phyloP scores from a whole-genome alignment of 2,797 vertebrate species.

The Manis javanica region DNA sequence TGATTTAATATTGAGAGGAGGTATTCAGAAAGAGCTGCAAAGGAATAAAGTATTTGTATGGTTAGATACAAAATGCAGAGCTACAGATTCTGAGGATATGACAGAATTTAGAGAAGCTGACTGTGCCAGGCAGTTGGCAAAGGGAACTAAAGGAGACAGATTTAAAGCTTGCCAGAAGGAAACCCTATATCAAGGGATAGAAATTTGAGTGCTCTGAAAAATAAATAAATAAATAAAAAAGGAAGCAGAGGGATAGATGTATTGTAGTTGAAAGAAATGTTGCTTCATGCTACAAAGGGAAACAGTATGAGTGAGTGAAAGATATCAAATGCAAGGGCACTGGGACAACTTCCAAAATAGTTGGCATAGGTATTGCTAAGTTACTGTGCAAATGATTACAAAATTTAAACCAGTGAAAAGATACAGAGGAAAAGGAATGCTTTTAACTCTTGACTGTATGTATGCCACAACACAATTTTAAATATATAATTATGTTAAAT shows the following conservation, averaged over 20 bases:
- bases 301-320: neutral
- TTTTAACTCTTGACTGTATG: neutral
- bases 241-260: neutral
- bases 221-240: constrained; percentile 47
- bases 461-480: neutral
- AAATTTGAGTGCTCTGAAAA: constrained; percentile 53
- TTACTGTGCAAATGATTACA: constrained; percentile 26
- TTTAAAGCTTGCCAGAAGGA: constrained; percentile 78
- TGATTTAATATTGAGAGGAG: constrained; percentile 61
- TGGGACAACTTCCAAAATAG: constrained; percentile 57
- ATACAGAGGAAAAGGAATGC: neutral
- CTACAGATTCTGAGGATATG: constrained; percentile 62
- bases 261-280: constrained; percentile 26
- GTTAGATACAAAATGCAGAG: constrained; percentile 57
- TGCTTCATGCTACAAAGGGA: neutral
- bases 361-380: constrained; percentile 33
- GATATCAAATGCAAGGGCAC: neutral
- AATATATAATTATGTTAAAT: neutral
- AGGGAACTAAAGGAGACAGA: constrained; percentile 63
- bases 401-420: neutral
- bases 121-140: constrained; percentile 71
- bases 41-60: constrained; percentile 59
- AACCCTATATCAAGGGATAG: constrained; percentile 59
- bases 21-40: constrained; percentile 37
- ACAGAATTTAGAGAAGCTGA: constrained; percentile 69